A percentile compares a stretch with the other conserved stretches of the same genome.
Evolutionary conservation across 2,888 invertebrate species (phyloP).

Genomic region (Amblyteles armatorius): DNA sequence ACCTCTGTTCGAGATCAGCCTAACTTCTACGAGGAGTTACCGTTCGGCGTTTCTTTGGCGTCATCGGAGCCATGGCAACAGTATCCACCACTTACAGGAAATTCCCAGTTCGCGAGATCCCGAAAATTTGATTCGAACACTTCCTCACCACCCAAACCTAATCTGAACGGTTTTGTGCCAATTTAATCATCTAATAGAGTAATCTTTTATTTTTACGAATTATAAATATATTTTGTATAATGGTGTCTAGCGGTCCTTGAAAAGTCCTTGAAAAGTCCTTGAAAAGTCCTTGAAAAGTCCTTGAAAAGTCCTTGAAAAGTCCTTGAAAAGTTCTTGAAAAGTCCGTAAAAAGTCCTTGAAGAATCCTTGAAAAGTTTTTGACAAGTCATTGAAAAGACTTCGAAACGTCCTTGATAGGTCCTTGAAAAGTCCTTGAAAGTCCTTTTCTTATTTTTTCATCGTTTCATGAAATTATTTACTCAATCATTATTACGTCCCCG

Average conservation of each 20-base stretch:
- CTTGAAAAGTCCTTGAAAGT: no score
- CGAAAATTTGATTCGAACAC: conserved; percentile 19
- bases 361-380: no score
- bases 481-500: neutral
- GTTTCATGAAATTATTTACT: neutral
- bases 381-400: no score
- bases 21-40: conserved; percentile 22
- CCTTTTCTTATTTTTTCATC: neutral
- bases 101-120: conserved; percentile 38
- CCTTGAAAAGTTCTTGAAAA: no score
- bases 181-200: neutral
- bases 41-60: conserved; percentile 3
- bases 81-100: conserved; percentile 24
- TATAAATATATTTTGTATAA: neutral
- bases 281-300: no score
- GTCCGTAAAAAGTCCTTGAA: no score
- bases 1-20: conserved; percentile 21
- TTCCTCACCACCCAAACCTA: neutral
- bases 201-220: neutral
- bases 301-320: no score
- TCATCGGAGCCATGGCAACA: conserved; percentile 55
- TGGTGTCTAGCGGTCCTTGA: neutral
- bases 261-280: neutral
- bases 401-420: no score
- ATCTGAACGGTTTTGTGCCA: conserved; percentile 55